A percentile compares a stretch with the other conserved stretches of the same genome.
phyloP scores from a whole-genome alignment of 2,797 vertebrate species.

The Delichon dasypus region DNA sequence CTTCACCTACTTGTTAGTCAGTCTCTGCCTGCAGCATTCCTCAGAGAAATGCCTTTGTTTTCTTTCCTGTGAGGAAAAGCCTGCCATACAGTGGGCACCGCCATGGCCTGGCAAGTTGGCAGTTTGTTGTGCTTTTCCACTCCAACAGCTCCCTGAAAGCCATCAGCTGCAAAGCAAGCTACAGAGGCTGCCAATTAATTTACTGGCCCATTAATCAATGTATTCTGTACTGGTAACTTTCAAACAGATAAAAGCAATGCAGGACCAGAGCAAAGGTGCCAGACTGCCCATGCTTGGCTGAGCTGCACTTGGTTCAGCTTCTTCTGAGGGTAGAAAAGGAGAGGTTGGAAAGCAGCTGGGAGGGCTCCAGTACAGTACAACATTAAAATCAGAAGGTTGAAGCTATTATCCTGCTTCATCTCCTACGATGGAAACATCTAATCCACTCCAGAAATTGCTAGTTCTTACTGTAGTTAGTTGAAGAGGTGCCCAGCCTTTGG shows the following conservation, averaged over 20 bases:
- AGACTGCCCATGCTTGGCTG: not conserved
- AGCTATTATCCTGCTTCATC: not conserved
- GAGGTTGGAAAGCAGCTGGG: not conserved
- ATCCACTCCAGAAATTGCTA: not conserved
- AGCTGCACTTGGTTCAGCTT: not conserved
- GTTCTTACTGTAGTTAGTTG: not conserved
- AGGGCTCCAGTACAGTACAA: not conserved
- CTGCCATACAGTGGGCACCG: accelerated
- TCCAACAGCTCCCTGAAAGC: constrained; percentile 6
- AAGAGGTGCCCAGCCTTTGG: not conserved
- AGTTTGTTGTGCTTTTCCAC: not conserved
- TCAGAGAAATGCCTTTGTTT: constrained; percentile 25
- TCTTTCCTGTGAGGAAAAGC: constrained; percentile 9
- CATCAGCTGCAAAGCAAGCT: constrained; percentile 10
- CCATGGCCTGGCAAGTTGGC: constrained; percentile 1
- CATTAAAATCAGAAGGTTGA: not conserved
- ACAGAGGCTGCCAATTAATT: constrained; percentile 27
- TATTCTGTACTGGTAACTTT: not conserved
- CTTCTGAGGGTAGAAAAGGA: not conserved
- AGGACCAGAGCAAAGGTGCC: not conserved
- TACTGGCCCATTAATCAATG: constrained; percentile 17
- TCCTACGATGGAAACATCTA: not conserved
- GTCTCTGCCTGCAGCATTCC: not conserved
- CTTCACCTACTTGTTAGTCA: not conserved
- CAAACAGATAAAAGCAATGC: constrained; percentile 8